A percentile compares a stretch with the other conserved stretches of the same genome.
Conservation (phyloP, 1,140 invertebrate genomes). For the Reticulitermes speratus region DNA sequence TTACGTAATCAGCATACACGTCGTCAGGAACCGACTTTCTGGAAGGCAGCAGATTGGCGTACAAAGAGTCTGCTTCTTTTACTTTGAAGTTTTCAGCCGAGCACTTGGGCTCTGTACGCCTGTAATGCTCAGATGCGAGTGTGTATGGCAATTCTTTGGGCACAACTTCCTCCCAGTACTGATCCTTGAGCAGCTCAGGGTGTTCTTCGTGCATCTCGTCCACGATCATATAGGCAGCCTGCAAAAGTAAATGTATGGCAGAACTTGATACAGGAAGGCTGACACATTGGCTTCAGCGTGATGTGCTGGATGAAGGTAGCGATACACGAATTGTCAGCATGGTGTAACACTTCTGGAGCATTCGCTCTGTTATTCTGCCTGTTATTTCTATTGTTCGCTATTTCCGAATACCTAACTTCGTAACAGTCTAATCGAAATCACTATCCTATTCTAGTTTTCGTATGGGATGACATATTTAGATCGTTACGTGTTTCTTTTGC, state of each 20-base stretch:
- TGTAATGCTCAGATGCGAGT: slow-evolving; percentile 78
- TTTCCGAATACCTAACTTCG: no score
- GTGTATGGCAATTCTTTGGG: slow-evolving; percentile 85
- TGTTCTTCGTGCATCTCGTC: slow-evolving; percentile 91
- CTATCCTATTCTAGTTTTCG: no score
- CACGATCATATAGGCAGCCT: slow-evolving; percentile 88
- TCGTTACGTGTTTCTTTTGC: no score
- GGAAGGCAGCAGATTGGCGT: slow-evolving; percentile 67
- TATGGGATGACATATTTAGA: no score
- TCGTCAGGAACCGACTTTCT: slow-evolving; percentile 65
- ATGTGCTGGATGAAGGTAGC: not conserved
- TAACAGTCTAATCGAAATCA: no score
- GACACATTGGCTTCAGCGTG: not conserved
- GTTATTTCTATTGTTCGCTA: no score
- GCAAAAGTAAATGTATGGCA: slow-evolving; percentile 37
- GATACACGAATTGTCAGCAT: not conserved
- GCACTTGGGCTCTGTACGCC: slow-evolving; percentile 76
- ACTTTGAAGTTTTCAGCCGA: slow-evolving; percentile 83
- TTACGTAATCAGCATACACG: slow-evolving; percentile 79
- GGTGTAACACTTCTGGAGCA: not conserved
- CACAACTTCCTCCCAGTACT: slow-evolving; percentile 89
- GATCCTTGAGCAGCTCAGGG: slow-evolving; percentile 81
- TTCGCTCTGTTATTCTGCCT: no score
- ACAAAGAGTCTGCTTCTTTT: slow-evolving; percentile 76
- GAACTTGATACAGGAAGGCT: not conserved